Conservation (phyloP, 2,888 invertebrate genomes). For the Acleris sparsana region DNA sequence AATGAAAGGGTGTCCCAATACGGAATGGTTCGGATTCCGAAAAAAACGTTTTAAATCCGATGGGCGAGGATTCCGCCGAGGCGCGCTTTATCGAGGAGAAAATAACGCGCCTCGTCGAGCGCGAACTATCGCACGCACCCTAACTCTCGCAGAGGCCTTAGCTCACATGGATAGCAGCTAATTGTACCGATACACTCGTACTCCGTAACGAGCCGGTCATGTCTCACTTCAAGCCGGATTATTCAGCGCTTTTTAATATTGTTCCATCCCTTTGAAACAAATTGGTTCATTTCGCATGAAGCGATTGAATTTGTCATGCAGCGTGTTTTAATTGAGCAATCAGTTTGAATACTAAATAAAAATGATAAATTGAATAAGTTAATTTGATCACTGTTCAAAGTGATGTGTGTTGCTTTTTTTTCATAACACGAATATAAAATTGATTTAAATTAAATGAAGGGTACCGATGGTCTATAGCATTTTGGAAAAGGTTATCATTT, state of each 20-base stretch:
- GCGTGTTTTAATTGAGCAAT: constrained; percentile 17
- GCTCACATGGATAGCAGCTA: too few species aligned
- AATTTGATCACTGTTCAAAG: neutral
- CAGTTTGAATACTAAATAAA: constrained; percentile 4
- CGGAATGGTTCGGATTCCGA: constrained; percentile 26
- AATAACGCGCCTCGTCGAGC: constrained; percentile 17
- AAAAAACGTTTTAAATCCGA: constrained; percentile 32
- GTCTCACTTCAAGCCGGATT: neutral
- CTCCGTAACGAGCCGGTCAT: neutral
- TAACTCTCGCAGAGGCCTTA: neutral
- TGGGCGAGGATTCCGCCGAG: constrained; percentile 14
- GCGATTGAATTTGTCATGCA: constrained; percentile 22
- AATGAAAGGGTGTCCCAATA: constrained; percentile 23
- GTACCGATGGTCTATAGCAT: too few species aligned
- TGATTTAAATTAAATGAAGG: too few species aligned
- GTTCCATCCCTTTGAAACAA: neutral
- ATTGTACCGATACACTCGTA: neutral
- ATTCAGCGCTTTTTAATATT: neutral
- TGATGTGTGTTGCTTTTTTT: too few species aligned
- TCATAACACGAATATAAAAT: too few species aligned
- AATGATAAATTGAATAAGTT: neutral
- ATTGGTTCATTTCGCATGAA: constrained; percentile 12
- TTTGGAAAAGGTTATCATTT: too few species aligned
- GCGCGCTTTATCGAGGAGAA: constrained; percentile 36
- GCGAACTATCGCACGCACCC: neutral